These are phyloP conservation scores for Carcina quercana DNA, from an alignment of 2,888 invertebrate genomes.

Conservation along the genomic window DNA sequence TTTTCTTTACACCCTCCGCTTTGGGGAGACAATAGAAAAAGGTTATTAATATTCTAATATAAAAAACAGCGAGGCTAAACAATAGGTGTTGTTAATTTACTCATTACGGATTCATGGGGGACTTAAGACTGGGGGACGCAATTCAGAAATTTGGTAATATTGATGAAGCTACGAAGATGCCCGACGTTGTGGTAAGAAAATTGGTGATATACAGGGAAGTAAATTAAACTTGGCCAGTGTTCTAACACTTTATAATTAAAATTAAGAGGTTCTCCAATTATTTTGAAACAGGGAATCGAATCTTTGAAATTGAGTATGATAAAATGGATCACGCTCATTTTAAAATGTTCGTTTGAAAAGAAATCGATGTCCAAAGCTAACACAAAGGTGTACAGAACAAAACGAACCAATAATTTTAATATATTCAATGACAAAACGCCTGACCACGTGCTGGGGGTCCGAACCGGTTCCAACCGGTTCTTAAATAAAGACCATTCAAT, in stretches of 20 bases:
- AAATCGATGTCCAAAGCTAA: slow-evolving; percentile 25
- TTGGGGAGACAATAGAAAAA: slow-evolving; percentile 52
- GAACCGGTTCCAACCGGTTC: slow-evolving; percentile 63
- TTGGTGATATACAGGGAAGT: no score
- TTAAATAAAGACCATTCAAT: slow-evolving; percentile 63
- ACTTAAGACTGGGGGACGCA: slow-evolving; percentile 25
- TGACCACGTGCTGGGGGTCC: slow-evolving; percentile 66
- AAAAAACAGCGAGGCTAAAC: slow-evolving; percentile 63
- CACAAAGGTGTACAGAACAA: slow-evolving; percentile 39
- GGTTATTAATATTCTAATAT: slow-evolving; percentile 69
- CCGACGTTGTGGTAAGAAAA: no score
- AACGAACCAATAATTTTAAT: slow-evolving; percentile 60
- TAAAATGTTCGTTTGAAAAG: no score
- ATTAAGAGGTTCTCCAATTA: no score
- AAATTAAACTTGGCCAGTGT: no score
- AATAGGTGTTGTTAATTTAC: slow-evolving; percentile 73
- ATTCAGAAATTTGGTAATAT: slow-evolving; percentile 29
- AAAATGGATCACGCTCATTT: no score
- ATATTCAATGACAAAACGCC: slow-evolving; percentile 51
- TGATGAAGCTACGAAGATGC: no score
- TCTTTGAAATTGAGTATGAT: no score
- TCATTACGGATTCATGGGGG: slow-evolving; percentile 70
- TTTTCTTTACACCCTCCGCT: slow-evolving; percentile 32
- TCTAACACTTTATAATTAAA: no score
- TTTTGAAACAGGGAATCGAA: no score